Base-by-base conservation (phyloP, 2,797 vertebrate species). In the Morelia viridis region DNA sequence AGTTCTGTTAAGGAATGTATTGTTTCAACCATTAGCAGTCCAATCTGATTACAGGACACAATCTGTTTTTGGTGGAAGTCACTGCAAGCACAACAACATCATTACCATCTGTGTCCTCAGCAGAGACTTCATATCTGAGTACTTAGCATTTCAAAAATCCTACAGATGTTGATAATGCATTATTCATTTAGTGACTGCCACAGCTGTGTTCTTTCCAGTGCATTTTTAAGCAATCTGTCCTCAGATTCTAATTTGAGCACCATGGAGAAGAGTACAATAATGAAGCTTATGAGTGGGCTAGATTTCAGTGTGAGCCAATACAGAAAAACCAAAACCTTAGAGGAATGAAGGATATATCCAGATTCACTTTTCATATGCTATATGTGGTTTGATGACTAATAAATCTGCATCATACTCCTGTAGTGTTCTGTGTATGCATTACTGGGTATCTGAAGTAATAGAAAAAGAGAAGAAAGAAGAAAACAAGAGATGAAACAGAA, bases 131-230 rank as follows among this genome's bases (percentile, higher is more conserved):
- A 57, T 89, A 95, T 93, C 92, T 92, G 88, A 92, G 60, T 12
- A 12, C 92, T 96, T 95, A 96, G 94, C 95, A 95, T 96, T 96
- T 96, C 91, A 92, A 96, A 96, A 96, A 94, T 94, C 89, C 91
- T 96, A 92, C 95, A 97, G 93, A 97, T 96, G 96, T 96, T 96
- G 94, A 89, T 96, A 93, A 19, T 97, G 94, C 94, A 96, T 97
- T 95, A 96, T 97, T 97, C 96, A 96, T 96, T 91, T 83, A 26
- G 90, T 90, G 93, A 90, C 65, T 94, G 83, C 91, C 94, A 96
- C 95, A 95, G 95, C 92, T 96, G 92, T 95, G 95, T 94, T 88
- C 92, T 94, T 96, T 87, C 89, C 94, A 95, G 93, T 92, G 31
- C 46, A 46, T 93, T 93, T 92, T 94, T 93, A 96, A 94, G 94